Conservation (phyloP, 1,140 invertebrate genomes). For the Grapholita molesta region DNA sequence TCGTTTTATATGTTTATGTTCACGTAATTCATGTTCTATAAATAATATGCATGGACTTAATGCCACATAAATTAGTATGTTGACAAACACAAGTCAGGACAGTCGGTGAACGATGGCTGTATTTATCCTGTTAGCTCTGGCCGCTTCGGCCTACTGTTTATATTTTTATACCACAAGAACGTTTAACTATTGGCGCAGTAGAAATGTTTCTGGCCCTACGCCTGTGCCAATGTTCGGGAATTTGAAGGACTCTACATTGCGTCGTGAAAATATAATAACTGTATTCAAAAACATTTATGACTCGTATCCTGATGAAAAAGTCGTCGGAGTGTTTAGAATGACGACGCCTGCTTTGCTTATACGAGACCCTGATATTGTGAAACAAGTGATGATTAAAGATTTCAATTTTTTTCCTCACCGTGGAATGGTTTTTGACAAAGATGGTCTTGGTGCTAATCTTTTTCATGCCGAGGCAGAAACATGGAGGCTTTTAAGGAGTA, state of each 20-base stretch:
- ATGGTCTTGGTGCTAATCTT: slow-evolving; percentile 71
- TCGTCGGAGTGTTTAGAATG: slow-evolving; percentile 52
- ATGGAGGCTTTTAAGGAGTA: slow-evolving; percentile 79
- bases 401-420: slow-evolving; percentile 78
- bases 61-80: too few relatives aligned
- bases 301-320: slow-evolving; percentile 41
- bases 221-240: slow-evolving; percentile 37
- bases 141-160: neutral
- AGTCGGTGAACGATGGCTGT: neutral
- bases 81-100: neutral
- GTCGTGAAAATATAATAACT: slow-evolving; percentile 28
- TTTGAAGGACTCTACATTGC: slow-evolving; percentile 26
- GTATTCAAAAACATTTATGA: slow-evolving; percentile 37
- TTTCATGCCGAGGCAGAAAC: slow-evolving; percentile 69
- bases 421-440: slow-evolving; percentile 65
- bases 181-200: slow-evolving; percentile 36
- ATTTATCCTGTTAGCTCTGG: neutral
- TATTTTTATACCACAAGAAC: slow-evolving; percentile 33
- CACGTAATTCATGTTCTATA: too few relatives aligned
- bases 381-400: slow-evolving; percentile 80
- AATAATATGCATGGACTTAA: too few relatives aligned
- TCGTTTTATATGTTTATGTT: too few relatives aligned
- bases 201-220: slow-evolving; percentile 29
- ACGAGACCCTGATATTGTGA: slow-evolving; percentile 80
- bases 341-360: slow-evolving; percentile 73